Evolutionary conservation across 2,797 vertebrate species (phyloP).

Genomic region (Pagetopsis macropterus): DNA sequence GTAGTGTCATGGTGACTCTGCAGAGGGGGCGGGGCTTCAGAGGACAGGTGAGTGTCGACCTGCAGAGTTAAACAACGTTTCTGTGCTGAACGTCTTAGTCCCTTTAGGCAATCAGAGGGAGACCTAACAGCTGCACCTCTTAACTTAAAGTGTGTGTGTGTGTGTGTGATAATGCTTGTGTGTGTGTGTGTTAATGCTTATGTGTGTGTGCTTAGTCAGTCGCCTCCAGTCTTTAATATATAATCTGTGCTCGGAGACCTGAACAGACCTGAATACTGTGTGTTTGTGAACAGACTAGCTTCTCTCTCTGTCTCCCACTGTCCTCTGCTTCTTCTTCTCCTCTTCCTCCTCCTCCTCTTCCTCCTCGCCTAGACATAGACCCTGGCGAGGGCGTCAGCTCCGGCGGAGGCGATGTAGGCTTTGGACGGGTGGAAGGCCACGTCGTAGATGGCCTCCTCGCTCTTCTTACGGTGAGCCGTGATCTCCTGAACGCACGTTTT

Average conservation of each 20-base stretch:
- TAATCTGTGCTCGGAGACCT: slow-evolving; percentile 55
- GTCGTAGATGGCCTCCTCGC: slow-evolving; percentile 98
- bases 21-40: slow-evolving; percentile 10
- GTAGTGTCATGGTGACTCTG: slow-evolving; percentile 25
- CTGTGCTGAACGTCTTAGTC: slow-evolving; percentile 29
- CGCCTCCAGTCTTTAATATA: slow-evolving; percentile 37
- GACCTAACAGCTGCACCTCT: not conserved
- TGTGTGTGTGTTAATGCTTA: not conserved
- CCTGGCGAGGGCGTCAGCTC: slow-evolving; percentile 97
- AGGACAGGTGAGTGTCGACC: slow-evolving; percentile 33
- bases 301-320: slow-evolving; percentile 40
- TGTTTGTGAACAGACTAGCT: slow-evolving; percentile 23
- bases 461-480: slow-evolving; percentile 98
- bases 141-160: not conserved
- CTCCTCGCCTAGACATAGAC: slow-evolving; percentile 91
- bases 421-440: slow-evolving; percentile 99
- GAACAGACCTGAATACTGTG: slow-evolving; percentile 63
- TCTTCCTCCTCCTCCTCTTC: not conserved
- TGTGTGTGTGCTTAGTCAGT: not conserved
- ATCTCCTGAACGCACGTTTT: slow-evolving; percentile 99
- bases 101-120: slow-evolving; percentile 15
- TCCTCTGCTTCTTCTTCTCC: not conserved
- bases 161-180: slow-evolving; percentile 3
- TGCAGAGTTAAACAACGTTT: slow-evolving; percentile 16
- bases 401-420: slow-evolving; percentile 97